A percentile compares a stretch with the other conserved stretches of the same genome.
Evolutionary conservation across 2,797 vertebrate species (phyloP).

Genomic region (Todus mexicanus): DNA sequence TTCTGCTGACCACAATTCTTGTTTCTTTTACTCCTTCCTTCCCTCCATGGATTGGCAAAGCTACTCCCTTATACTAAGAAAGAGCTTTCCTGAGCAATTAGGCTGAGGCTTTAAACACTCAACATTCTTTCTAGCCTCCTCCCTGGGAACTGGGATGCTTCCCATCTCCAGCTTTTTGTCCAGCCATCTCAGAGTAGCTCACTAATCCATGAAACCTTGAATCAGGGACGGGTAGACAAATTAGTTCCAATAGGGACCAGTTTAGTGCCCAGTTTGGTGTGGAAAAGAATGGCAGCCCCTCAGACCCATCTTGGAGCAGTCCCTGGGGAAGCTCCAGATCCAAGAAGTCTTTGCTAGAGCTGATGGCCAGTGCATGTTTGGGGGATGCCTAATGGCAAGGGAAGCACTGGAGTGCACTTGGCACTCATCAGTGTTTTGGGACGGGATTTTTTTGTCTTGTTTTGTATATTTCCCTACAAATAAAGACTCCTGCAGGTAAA

Average conservation of each 20-base stretch:
- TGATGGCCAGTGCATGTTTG: background rate
- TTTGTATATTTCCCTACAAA: background rate
- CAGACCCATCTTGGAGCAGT: background rate
- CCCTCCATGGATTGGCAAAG: background rate
- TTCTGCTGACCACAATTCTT: background rate
- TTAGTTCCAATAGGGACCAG: rapidly evolving
- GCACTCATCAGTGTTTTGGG: background rate
- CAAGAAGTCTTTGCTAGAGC: background rate
- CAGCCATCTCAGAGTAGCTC: background rate
- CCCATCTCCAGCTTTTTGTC: background rate
- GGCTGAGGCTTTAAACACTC: background rate
- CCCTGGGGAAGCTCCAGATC: background rate
- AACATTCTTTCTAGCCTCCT: background rate
- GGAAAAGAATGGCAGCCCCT: background rate
- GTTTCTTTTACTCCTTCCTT: background rate
- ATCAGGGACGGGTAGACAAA: background rate
- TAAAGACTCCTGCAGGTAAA: background rate
- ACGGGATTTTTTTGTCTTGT: too few species aligned
- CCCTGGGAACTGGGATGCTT: background rate
- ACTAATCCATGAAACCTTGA: background rate
- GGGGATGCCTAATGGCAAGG: background rate
- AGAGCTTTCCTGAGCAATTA: background rate
- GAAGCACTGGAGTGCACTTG: background rate
- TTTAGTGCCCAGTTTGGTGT: background rate
- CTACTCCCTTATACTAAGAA: background rate